These are phyloP conservation scores for Zaprionus vittiger DNA, from an alignment of 1,140 invertebrate species.

Conservation along the genomic window DNA sequence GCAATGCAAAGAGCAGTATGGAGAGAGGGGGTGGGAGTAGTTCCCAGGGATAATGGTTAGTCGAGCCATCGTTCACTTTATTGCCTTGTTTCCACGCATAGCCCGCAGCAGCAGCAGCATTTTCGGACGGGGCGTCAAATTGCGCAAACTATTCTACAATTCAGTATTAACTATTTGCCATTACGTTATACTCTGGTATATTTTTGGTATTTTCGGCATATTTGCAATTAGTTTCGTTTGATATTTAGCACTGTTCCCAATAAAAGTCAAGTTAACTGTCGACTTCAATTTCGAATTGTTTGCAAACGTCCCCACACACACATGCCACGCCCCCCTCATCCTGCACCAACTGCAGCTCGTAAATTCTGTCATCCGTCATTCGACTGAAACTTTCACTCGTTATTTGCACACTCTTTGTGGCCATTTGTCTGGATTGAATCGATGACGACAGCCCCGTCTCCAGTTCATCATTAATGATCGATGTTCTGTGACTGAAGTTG, in stretches of 20 bases:
- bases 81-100: constrained; percentile 27
- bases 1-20: not conserved
- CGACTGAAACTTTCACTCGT: constrained; percentile 26
- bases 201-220: not conserved
- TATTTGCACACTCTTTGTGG: constrained; percentile 44
- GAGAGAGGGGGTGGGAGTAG: not conserved
- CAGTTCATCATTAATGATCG: constrained; percentile 77
- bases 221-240: constrained; percentile 26
- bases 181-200: not conserved
- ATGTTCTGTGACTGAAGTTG: constrained; percentile 42
- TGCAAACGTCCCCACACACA: not conserved
- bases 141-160: constrained; percentile 8
- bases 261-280: not conserved
- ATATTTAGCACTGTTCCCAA: not conserved
- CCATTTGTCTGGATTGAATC: constrained; percentile 68
- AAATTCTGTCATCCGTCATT: constrained; percentile 54
- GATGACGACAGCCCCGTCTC: constrained; percentile 1
- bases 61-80: constrained; percentile 51
- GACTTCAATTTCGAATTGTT: constrained; percentile 11
- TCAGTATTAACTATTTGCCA: constrained; percentile 7
- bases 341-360: constrained; percentile 24
- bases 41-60: not conserved
- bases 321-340: constrained; percentile 41
- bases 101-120: constrained; percentile 4
- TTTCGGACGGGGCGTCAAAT: constrained; percentile 2